Conservation (phyloP, 2,113 vertebrate species). For the Carassius carassius region DNA sequence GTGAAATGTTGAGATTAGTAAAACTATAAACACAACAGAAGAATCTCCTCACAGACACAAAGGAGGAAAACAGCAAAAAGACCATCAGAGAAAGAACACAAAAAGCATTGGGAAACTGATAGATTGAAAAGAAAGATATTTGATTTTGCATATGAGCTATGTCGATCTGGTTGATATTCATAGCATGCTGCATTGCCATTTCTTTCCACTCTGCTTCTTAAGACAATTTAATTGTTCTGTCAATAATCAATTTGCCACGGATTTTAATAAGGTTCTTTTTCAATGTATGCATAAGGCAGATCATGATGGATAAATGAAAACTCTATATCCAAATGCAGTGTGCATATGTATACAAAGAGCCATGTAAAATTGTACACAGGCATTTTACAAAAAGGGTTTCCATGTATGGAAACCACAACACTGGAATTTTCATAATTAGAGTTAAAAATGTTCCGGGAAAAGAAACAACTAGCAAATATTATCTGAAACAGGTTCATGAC, state of each 20-base stretch:
- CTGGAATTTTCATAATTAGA: neutral
- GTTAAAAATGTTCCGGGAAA: neutral
- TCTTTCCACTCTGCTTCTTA: constrained; percentile 21
- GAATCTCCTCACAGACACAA: neutral
- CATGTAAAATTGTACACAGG: neutral
- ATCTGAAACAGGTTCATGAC: constrained; percentile 14
- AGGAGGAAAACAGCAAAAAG: neutral
- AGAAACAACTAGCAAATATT: constrained; percentile 3
- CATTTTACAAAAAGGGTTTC: neutral
- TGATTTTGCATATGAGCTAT: neutral
- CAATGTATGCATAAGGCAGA: constrained; percentile 22
- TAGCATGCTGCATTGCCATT: constrained; percentile 18
- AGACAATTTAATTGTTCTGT: constrained; percentile 42
- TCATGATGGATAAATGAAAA: neutral
- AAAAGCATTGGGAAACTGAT: neutral
- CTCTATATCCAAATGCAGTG: neutral
- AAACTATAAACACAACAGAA: neutral
- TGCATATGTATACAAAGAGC: neutral
- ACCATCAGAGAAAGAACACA: neutral
- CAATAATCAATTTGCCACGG: constrained; percentile 46
- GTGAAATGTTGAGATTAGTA: neutral
- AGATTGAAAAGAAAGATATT: neutral
- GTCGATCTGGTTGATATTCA: constrained; percentile 37
- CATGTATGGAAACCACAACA: neutral
- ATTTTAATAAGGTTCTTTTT: constrained; percentile 51